phyloP scores from a whole-genome alignment of 2,113 vertebrate genomes.

The Lepisosteus osseus region DNA sequence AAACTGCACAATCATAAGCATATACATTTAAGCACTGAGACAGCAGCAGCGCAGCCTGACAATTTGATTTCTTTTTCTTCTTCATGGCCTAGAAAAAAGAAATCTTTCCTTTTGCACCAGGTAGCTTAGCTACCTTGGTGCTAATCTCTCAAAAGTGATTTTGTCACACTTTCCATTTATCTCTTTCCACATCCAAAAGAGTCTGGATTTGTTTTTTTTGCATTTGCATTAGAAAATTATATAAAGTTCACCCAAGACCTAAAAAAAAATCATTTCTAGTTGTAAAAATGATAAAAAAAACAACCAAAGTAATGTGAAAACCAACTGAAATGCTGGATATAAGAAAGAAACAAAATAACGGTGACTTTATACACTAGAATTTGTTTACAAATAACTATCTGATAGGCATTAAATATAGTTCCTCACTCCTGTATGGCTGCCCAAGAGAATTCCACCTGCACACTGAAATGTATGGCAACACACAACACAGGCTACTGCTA shows the following conservation, averaged over 20 bases:
- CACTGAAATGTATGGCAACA: too few species aligned
- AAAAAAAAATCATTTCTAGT: constrained; percentile 38
- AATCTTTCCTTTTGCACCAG: too few species aligned
- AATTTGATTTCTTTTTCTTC: too few species aligned
- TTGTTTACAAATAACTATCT: too few species aligned
- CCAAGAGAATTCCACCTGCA: too few species aligned
- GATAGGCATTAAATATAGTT: too few species aligned
- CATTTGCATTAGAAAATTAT: constrained; percentile 11
- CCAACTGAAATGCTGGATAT: constrained; percentile 44
- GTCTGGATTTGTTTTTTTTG: too few species aligned
- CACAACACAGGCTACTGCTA: too few species aligned
- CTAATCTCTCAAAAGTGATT: constrained; percentile 22
- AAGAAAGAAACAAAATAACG: constrained; percentile 34
- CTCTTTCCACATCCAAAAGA: too few species aligned
- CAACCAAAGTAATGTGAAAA: constrained; percentile 47
- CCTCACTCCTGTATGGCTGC: too few species aligned
- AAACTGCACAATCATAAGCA: neutral
- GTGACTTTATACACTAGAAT: too few species aligned
- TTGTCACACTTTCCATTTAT: constrained; percentile 21
- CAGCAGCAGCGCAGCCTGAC: neutral
- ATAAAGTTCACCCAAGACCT: constrained; percentile 40
- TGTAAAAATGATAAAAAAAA: constrained; percentile 51
- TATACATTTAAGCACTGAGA: neutral
- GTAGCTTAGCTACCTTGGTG: neutral
- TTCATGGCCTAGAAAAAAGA: too few species aligned